Evolutionary conservation across 2,113 vertebrate species (phyloP).

Genomic region (Seriola dumerili): DNA sequence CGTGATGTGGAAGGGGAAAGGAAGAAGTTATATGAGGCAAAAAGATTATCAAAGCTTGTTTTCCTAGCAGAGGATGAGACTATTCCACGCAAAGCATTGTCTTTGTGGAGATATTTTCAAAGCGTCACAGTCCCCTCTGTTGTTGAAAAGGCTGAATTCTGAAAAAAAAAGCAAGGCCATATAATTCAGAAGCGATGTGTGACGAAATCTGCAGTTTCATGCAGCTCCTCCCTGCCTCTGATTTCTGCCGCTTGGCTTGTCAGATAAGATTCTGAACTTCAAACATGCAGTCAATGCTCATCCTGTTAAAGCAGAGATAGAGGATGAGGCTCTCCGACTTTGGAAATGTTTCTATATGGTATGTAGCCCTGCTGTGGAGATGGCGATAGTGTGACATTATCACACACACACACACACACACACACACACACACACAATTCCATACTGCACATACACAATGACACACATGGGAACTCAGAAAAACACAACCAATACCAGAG

Average conservation of each 20-base stretch:
- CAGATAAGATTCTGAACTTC: slow-evolving; percentile 78
- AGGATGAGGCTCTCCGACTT: slow-evolving; percentile 35
- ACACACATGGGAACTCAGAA: slow-evolving; percentile 2
- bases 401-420: not conserved
- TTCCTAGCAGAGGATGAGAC: slow-evolving; percentile 54
- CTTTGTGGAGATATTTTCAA: slow-evolving; percentile 53
- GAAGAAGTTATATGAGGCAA: slow-evolving; percentile 43
- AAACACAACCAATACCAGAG: slow-evolving; percentile 2
- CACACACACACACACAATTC: not conserved
- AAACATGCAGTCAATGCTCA: slow-evolving; percentile 68
- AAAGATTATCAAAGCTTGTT: slow-evolving; percentile 63
- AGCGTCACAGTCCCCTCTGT: slow-evolving; percentile 37
- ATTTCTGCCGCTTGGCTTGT: slow-evolving; percentile 68
- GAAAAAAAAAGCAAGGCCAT: slow-evolving; percentile 40
- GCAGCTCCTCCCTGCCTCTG: slow-evolving; percentile 67
- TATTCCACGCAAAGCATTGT: slow-evolving; percentile 52
- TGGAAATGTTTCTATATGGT: slow-evolving; percentile 34
- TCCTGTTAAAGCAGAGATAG: slow-evolving; percentile 65
- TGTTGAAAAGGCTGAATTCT: slow-evolving; percentile 55
- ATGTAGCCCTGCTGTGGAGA: slow-evolving; percentile 28
- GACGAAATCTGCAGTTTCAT: slow-evolving; percentile 68
- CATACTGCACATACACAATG: slow-evolving; percentile 4
- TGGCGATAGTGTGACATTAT: slow-evolving; percentile 36
- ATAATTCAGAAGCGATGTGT: slow-evolving; percentile 63
- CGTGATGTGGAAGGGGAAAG: not conserved